These are phyloP conservation scores for Micromys minutus DNA, from an alignment of 2,113 vertebrate species.

Conservation along the genomic window DNA sequence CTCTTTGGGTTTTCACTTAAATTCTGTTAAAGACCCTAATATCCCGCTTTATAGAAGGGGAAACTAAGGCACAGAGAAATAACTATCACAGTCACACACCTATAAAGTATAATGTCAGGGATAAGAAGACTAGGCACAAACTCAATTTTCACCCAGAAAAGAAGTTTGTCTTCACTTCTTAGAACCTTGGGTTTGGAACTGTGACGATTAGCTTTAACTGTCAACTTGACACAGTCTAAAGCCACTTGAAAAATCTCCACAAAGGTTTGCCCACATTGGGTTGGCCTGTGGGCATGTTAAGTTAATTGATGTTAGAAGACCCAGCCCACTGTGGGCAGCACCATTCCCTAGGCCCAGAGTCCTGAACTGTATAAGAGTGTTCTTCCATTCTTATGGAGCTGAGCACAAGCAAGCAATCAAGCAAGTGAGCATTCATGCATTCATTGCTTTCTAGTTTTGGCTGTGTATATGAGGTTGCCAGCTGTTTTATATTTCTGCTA, in stretches of 20 bases:
- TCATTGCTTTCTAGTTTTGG: not conserved
- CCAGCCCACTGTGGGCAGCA: not conserved
- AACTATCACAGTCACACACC: not conserved
- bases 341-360: not conserved
- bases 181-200: not conserved
- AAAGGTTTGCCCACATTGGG: not conserved
- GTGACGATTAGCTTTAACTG: not conserved
- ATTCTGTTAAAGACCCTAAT: not conserved
- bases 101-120: not conserved
- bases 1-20: not conserved
- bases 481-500: not conserved
- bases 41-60: not conserved
- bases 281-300: not conserved
- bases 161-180: not conserved
- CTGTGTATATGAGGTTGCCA: not conserved
- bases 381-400: not conserved
- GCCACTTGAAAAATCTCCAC: not conserved
- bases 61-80: conserved; percentile 1
- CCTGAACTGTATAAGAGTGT: not conserved
- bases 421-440: fast-evolving
- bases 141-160: not conserved
- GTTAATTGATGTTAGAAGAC: not conserved
- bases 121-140: not conserved
- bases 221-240: not conserved
- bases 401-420: not conserved